A percentile compares a stretch with the other conserved stretches of the same genome.
Evolutionary conservation across 2,797 vertebrate genomes (phyloP).

Genomic region (Lutjanus campechanus): DNA sequence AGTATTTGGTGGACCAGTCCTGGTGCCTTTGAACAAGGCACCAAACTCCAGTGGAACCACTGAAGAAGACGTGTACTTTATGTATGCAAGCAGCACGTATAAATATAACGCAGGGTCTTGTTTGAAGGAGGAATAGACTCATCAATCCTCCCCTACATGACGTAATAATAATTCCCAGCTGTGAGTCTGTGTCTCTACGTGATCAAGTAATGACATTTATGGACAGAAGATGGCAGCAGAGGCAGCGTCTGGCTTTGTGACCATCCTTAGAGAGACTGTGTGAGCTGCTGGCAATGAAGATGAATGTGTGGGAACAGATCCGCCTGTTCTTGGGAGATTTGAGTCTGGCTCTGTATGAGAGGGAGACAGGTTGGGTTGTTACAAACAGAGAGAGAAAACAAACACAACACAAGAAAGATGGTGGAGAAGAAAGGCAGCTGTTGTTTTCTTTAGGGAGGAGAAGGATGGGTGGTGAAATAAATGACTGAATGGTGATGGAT

Average conservation of each 20-base stretch:
- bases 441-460: slow-evolving; percentile 24
- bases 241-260: slow-evolving; percentile 3
- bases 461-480: slow-evolving; percentile 14
- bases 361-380: slow-evolving; percentile 29
- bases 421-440: slow-evolving; percentile 25
- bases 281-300: slow-evolving; percentile 53
- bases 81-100: neutral
- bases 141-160: neutral
- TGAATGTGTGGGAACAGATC: slow-evolving; percentile 57
- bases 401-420: slow-evolving; percentile 29
- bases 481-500: slow-evolving; percentile 21
- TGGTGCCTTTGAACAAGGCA: neutral
- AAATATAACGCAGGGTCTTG: neutral
- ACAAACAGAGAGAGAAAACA: slow-evolving; percentile 5
- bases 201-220: slow-evolving; percentile 2
- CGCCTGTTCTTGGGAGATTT: slow-evolving; percentile 43
- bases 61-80: neutral
- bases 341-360: slow-evolving; percentile 47
- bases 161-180: neutral
- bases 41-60: neutral
- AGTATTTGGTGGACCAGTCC: neutral
- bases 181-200: accelerated
- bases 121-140: neutral
- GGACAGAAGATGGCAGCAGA: slow-evolving; percentile 78
- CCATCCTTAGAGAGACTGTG: slow-evolving; percentile 22